Percentiles rank a stretch among this genome's conserved stretches.
These are phyloP conservation scores for Sprattus sprattus DNA, from an alignment of 2,113 vertebrate species.

Conservation along the genomic window DNA sequence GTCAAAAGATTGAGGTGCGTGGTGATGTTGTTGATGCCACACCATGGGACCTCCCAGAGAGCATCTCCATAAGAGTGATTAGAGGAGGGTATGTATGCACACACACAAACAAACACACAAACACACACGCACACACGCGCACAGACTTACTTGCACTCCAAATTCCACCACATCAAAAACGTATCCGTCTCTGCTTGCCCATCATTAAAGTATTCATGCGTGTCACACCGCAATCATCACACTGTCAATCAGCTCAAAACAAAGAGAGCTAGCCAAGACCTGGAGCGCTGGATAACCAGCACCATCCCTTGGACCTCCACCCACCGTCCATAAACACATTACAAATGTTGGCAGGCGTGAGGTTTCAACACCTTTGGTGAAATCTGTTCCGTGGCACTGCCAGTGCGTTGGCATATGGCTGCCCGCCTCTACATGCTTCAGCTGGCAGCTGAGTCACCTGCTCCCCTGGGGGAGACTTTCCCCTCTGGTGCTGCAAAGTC, in stretches of 20 bases:
- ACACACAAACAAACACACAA: neutral
- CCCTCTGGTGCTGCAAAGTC: neutral
- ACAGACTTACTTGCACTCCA: neutral
- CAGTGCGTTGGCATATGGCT: no score
- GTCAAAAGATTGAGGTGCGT: slow-evolving; percentile 78
- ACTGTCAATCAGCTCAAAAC: neutral
- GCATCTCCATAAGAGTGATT: slow-evolving; percentile 83
- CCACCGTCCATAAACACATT: no score
- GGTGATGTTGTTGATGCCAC: slow-evolving; percentile 77
- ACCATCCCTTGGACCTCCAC: no score
- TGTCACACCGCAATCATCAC: neutral
- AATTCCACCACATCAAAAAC: neutral
- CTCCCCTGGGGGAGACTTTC: neutral
- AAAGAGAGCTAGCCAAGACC: neutral
- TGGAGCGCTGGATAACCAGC: no score
- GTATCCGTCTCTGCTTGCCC: neutral
- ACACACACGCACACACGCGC: slow-evolving; percentile 20
- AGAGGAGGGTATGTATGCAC: slow-evolving; percentile 84
- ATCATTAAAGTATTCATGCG: neutral
- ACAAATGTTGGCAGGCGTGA: neutral
- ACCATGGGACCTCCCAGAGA: slow-evolving; percentile 76
- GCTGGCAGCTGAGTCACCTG: neutral
- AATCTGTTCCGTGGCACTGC: no score
- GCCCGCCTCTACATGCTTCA: neutral
- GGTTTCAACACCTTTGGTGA: no score